Evolutionary conservation across 2,888 invertebrate species (phyloP).

Genomic region (Acanthosepion esculentum): DNA sequence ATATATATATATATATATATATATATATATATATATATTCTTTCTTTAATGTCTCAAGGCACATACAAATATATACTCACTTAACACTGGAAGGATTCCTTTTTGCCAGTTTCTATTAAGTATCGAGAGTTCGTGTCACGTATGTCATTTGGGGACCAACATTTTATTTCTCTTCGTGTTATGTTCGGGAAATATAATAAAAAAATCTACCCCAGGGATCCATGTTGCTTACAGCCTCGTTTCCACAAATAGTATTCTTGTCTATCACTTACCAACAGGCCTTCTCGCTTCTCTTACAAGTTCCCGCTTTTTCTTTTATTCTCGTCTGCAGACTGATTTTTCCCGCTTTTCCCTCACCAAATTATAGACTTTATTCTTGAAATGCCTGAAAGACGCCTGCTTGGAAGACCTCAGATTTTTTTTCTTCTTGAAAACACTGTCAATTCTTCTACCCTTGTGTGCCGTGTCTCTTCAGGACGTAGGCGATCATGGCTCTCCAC

Average conservation of each 20-base stretch:
- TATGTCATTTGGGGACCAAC: neutral
- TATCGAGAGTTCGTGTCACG: neutral
- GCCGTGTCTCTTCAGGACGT: too few species aligned
- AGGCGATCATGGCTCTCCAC: too few species aligned
- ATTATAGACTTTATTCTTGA: too few species aligned
- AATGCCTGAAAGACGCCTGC: too few species aligned
- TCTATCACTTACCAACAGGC: neutral
- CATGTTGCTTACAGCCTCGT: neutral
- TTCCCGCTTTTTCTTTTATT: neutral
- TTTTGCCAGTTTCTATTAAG: neutral
- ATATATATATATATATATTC: too few species aligned
- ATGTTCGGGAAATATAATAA: neutral
- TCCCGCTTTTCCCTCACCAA: too few species aligned
- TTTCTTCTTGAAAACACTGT: too few species aligned
- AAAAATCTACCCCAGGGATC: neutral
- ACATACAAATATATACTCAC: neutral
- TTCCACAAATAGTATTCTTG: neutral
- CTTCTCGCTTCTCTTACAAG: accelerated
- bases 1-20: too few species aligned
- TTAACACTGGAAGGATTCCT: neutral
- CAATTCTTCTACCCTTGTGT: too few species aligned
- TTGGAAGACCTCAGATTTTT: too few species aligned
- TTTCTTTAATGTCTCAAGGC: too few species aligned
- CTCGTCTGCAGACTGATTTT: neutral
- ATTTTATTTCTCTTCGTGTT: neutral